phyloP scores from a whole-genome alignment of 2,113 vertebrate species.

The Phaethornis superciliosus region DNA sequence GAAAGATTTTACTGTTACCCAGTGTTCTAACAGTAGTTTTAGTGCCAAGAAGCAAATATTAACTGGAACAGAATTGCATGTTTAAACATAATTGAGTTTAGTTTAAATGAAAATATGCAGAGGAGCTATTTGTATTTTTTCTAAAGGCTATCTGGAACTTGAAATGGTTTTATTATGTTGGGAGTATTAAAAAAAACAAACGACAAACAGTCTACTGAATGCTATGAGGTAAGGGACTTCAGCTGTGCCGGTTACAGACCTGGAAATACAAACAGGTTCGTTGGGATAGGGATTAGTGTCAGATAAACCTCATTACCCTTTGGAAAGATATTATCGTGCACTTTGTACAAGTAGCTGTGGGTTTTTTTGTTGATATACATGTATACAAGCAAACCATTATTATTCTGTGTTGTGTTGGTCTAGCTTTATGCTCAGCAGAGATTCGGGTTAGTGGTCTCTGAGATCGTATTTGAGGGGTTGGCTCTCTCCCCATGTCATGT shows the following conservation, averaged over 20 bases:
- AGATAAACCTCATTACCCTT: neutral
- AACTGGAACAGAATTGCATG: neutral
- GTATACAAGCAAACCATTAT: neutral
- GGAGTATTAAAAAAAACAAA: neutral
- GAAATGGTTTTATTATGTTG: neutral
- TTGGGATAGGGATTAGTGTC: neutral
- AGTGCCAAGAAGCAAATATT: neutral
- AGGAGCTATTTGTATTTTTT: neutral
- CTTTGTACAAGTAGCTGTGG: neutral
- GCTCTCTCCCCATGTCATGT: conserved; percentile 37
- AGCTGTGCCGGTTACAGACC: neutral
- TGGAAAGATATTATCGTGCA: neutral
- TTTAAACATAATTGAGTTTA: neutral
- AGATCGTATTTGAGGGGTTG: neutral
- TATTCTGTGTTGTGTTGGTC: neutral
- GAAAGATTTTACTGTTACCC: neutral
- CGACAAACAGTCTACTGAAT: neutral
- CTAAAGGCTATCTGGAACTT: neutral
- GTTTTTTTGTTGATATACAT: neutral
- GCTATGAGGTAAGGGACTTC: neutral
- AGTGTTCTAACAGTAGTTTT: neutral
- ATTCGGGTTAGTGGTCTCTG: conserved; percentile 34
- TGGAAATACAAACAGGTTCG: neutral
- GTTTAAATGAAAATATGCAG: neutral
- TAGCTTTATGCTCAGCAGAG: neutral